phyloP scores from a whole-genome alignment of 1,140 invertebrate genomes.

The Rhagoletis zephyria region DNA sequence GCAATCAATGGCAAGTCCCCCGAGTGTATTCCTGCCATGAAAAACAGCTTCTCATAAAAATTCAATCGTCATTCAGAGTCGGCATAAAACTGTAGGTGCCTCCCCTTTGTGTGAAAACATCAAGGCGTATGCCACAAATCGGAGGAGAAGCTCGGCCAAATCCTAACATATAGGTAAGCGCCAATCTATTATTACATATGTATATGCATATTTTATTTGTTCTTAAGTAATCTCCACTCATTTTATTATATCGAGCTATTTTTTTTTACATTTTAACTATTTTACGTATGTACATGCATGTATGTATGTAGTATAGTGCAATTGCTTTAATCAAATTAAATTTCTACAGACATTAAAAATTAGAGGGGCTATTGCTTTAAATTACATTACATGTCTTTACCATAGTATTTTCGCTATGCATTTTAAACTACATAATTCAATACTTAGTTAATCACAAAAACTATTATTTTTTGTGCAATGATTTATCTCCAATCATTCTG shows the following conservation, averaged over 20 bases:
- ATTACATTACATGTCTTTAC: background rate
- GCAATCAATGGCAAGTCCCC: too few relatives aligned
- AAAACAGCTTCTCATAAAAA: too few relatives aligned
- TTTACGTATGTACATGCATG: background rate
- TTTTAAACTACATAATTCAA: constrained; percentile 3
- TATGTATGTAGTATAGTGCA: background rate
- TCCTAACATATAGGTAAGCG: too few relatives aligned
- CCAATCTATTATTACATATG: too few relatives aligned
- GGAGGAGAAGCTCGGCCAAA: too few relatives aligned
- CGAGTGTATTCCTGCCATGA: too few relatives aligned
- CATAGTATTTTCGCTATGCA: constrained; percentile 2
- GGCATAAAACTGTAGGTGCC: too few relatives aligned
- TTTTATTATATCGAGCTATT: background rate
- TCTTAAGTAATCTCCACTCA: background rate
- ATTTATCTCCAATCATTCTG: background rate
- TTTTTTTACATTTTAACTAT: background rate
- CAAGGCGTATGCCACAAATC: too few relatives aligned
- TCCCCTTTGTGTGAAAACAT: too few relatives aligned
- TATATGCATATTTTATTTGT: background rate
- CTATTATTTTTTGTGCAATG: background rate
- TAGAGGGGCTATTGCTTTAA: background rate
- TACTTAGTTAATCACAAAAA: constrained; percentile 25
- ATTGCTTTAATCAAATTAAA: background rate
- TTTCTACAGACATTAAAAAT: constrained; percentile 34
- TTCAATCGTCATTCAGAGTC: too few relatives aligned